These are phyloP conservation scores for Glareola pratincola DNA, from an alignment of 2,113 vertebrate species.

Conservation along the genomic window DNA sequence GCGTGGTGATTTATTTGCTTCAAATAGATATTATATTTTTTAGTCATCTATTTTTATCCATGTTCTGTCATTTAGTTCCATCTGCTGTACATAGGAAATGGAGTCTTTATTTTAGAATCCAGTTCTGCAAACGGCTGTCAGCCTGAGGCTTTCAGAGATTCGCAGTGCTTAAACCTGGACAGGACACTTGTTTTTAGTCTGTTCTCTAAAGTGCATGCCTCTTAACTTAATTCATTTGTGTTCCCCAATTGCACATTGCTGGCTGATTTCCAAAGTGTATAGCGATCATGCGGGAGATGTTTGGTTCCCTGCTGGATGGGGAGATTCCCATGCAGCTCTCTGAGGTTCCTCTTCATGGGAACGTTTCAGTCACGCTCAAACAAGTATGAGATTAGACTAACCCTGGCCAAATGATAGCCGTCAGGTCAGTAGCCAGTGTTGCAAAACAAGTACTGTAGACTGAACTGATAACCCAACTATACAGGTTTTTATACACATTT, in stretches of 20 bases:
- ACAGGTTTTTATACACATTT: background rate
- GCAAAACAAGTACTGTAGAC: background rate
- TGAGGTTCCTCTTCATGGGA: background rate
- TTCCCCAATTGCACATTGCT: background rate
- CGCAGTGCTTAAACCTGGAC: background rate
- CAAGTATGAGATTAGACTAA: background rate
- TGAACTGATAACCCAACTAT: background rate
- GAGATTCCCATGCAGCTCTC: background rate
- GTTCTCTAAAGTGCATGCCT: background rate
- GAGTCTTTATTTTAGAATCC: conserved; percentile 41
- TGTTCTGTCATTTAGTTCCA: conserved; percentile 33
- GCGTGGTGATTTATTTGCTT: conserved; percentile 19
- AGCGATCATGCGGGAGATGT: background rate
- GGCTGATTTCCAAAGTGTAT: background rate
- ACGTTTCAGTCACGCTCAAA: background rate
- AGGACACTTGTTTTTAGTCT: background rate
- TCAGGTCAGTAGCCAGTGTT: background rate
- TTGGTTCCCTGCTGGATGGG: background rate
- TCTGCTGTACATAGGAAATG: conserved; percentile 24
- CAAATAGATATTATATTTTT: conserved; percentile 29
- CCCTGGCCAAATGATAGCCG: background rate
- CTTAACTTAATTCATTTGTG: background rate
- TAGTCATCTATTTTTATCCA: conserved; percentile 49
- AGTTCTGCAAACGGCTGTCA: background rate
- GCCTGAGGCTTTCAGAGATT: background rate